phyloP scores from a whole-genome alignment of 2,888 invertebrate genomes.

The Eucera pruinosa region DNA sequence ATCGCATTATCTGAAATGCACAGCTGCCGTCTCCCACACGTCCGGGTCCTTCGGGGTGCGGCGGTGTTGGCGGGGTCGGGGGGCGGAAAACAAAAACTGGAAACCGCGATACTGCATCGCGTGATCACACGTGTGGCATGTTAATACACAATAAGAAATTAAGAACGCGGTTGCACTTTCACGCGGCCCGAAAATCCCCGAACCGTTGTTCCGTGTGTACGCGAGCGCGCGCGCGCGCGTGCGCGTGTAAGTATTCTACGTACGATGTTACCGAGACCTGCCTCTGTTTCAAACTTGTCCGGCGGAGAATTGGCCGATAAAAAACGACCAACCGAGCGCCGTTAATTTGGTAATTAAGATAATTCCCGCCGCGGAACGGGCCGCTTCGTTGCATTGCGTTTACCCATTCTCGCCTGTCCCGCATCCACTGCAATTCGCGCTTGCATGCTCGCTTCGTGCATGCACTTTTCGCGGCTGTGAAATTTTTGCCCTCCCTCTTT shows the following conservation, averaged over 20 bases:
- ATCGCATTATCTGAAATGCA: conserved; percentile 77
- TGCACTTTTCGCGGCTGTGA: conserved; percentile 12
- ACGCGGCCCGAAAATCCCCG: conserved; percentile 49
- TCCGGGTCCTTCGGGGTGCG: conserved; percentile 67
- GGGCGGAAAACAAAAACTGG: conserved; percentile 74
- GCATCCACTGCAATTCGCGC: background rate
- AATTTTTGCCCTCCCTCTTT: background rate
- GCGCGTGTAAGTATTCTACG: no score
- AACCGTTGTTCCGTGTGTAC: background rate
- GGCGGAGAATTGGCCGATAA: conserved; percentile 47
- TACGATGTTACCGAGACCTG: conserved; percentile 40
- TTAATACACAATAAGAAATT: conserved; percentile 82
- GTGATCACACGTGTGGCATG: conserved; percentile 81
- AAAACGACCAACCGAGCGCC: conserved; percentile 39
- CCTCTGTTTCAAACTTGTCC: conserved; percentile 54
- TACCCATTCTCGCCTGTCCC: background rate
- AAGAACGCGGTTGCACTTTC: conserved; percentile 70
- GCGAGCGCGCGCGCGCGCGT: no score
- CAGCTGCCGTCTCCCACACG: conserved; percentile 81
- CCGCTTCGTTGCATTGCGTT: conserved; percentile 20
- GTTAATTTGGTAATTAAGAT: conserved; percentile 52
- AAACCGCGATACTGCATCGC: conserved; percentile 77
- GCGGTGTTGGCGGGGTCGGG: background rate
- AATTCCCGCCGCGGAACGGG: conserved; percentile 25
- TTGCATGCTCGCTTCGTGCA: conserved; percentile 21